Evolutionary conservation across 1,140 invertebrate genomes (phyloP).

Genomic region (Drosophila tsacasi): DNA sequence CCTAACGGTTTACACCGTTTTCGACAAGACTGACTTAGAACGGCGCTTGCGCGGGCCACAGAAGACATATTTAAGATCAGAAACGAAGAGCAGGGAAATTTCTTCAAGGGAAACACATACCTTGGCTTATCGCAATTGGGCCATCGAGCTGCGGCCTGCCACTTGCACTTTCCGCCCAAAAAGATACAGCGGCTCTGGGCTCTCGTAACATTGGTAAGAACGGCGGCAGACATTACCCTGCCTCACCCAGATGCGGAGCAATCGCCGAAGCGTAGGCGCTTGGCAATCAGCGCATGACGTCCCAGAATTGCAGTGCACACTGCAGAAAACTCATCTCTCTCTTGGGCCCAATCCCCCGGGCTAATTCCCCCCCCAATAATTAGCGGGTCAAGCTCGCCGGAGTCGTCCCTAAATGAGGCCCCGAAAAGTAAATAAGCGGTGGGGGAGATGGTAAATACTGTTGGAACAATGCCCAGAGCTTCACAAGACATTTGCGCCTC

Average conservation of each 20-base stretch:
- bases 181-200: conserved; percentile 12
- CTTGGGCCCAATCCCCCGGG: too few relatives aligned
- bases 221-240: conserved; percentile 10
- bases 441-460: neutral
- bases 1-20: conserved; percentile 67
- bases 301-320: conserved; percentile 49
- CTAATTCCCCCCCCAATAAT: neutral
- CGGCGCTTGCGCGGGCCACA: conserved; percentile 3
- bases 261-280: conserved; percentile 72
- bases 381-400: conserved; percentile 35
- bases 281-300: conserved; percentile 78
- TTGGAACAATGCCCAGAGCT: conserved; percentile 14
- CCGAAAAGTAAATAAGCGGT: neutral
- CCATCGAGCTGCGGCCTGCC: conserved; percentile 53
- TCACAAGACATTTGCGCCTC: conserved; percentile 39
- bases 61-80: neutral
- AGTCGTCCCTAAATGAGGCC: neutral
- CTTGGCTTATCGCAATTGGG: conserved; percentile 67
- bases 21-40: conserved; percentile 25
- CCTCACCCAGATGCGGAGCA: conserved; percentile 14
- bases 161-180: conserved; percentile 74
- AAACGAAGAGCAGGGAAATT: neutral
- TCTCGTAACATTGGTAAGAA: conserved; percentile 17
- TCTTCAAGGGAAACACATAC: conserved; percentile 32
- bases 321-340: conserved; percentile 22